Conservation (phyloP, 2,797 vertebrate genomes). For the Tenualosa ilisha region DNA sequence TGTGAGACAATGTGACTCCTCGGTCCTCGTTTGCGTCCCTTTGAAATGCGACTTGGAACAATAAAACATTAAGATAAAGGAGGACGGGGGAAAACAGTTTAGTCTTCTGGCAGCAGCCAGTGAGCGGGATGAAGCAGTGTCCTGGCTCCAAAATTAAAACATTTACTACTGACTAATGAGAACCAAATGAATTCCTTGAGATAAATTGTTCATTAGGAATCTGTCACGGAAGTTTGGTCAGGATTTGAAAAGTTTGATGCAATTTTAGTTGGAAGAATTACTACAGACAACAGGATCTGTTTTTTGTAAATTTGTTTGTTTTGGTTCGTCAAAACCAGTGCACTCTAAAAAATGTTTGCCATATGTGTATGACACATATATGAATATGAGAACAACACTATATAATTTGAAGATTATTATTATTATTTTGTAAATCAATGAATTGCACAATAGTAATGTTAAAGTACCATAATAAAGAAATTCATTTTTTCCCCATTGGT, state of each 20-base stretch:
- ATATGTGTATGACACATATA: not conserved
- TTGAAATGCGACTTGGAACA: constrained; percentile 25
- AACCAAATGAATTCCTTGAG: constrained; percentile 75
- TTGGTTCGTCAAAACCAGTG: not conserved
- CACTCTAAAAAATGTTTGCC: not conserved
- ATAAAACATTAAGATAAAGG: constrained; percentile 59
- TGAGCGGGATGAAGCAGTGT: constrained; percentile 53
- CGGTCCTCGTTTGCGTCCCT: not conserved
- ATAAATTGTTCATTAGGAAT: constrained; percentile 73
- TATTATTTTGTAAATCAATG: not conserved
- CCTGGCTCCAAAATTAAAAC: constrained; percentile 56
- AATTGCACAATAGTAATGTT: not conserved
- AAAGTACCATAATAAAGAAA: not conserved
- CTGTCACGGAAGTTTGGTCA: constrained; percentile 61
- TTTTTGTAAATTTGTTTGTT: not conserved
- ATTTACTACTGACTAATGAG: constrained; percentile 68
- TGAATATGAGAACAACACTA: not conserved
- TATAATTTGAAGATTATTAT: not conserved
- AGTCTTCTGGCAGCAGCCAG: constrained; percentile 53
- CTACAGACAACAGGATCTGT: not conserved
- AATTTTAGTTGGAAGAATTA: constrained; percentile 69
- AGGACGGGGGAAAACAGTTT: constrained; percentile 46
- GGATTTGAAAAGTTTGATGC: constrained; percentile 76
- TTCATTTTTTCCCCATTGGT: no score
- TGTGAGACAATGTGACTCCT: not conserved